phyloP scores from a whole-genome alignment of 2,888 invertebrate species.

The Spialia ferax region DNA sequence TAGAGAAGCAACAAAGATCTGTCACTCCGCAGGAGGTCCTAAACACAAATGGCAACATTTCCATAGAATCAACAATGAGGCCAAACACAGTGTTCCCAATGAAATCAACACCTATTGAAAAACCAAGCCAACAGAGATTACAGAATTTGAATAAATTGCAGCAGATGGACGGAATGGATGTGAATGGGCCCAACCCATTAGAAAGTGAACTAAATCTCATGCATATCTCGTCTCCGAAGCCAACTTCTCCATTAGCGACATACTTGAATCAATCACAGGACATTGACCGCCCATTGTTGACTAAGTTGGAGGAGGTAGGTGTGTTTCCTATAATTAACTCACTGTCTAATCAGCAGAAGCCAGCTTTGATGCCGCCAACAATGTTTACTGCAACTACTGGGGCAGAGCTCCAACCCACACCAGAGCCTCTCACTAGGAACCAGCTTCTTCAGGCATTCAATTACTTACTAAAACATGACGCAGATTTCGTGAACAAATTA shows the following conservation, averaged over 20 bases:
- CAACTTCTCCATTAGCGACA: constrained; percentile 85
- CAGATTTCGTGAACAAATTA: constrained; percentile 94
- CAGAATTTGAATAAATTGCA: constrained; percentile 66
- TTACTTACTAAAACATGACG: constrained; percentile 94
- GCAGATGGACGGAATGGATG: constrained; percentile 63
- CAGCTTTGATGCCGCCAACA: constrained; percentile 94
- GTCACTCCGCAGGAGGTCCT: constrained; percentile 89
- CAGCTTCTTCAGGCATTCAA: constrained; percentile 96
- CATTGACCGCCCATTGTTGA: constrained; percentile 65
- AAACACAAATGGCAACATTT: constrained; percentile 69
- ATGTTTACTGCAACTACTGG: constrained; percentile 90
- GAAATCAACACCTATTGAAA: constrained; percentile 78
- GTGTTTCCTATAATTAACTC: constrained; percentile 67
- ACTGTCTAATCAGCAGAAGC: constrained; percentile 86
- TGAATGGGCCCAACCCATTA: constrained; percentile 74
- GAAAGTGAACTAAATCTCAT: constrained; percentile 85
- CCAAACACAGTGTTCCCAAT: constrained; percentile 71
- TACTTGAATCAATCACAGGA: constrained; percentile 84
- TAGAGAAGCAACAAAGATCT: constrained; percentile 94
- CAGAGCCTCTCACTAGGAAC: constrained; percentile 94
- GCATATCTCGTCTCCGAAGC: constrained; percentile 84
- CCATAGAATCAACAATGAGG: constrained; percentile 63
- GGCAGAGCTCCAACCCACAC: constrained; percentile 70
- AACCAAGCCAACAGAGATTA: constrained; percentile 72
- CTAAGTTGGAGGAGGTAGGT: constrained; percentile 67